These are phyloP conservation scores for Sander vitreus DNA, from an alignment of 2,113 vertebrate species.

Conservation along the genomic window DNA sequence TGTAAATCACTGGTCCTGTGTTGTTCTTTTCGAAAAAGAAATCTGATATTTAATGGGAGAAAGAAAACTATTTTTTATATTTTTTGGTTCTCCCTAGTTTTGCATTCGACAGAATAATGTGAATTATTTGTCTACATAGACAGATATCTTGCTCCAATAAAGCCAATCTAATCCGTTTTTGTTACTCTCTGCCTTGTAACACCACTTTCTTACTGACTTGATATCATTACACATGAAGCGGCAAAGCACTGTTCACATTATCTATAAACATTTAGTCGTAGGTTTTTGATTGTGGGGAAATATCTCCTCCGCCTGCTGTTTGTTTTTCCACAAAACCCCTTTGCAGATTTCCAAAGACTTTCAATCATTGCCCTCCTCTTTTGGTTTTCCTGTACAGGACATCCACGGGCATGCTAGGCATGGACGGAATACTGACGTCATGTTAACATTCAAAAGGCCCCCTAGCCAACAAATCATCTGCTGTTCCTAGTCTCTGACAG, in stretches of 20 bases:
- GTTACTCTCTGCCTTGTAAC: background rate
- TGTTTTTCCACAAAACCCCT: conserved; percentile 55
- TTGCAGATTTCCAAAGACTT: conserved; percentile 29
- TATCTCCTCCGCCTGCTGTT: conserved; percentile 26
- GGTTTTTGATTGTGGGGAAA: conserved; percentile 17
- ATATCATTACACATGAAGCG: background rate
- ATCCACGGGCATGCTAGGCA: conserved; percentile 31
- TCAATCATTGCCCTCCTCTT: conserved; percentile 14
- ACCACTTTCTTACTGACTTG: background rate
- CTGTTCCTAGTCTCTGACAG: conserved; percentile 59
- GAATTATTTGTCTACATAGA: no score
- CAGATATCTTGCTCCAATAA: no score
- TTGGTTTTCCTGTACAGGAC: conserved; percentile 57
- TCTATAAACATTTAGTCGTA: conserved; percentile 15
- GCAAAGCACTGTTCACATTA: background rate
- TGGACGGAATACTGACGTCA: conserved; percentile 45
- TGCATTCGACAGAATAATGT: background rate
- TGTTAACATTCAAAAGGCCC: conserved; percentile 24
- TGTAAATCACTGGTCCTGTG: background rate
- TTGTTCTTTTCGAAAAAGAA: background rate
- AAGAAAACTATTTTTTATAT: background rate
- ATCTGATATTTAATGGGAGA: background rate
- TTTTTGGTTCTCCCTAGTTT: background rate
- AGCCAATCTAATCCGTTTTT: background rate
- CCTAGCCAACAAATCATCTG: conserved; percentile 55